phyloP scores from a whole-genome alignment of 2,113 vertebrate species.

The Ptilonorhynchus violaceus region DNA sequence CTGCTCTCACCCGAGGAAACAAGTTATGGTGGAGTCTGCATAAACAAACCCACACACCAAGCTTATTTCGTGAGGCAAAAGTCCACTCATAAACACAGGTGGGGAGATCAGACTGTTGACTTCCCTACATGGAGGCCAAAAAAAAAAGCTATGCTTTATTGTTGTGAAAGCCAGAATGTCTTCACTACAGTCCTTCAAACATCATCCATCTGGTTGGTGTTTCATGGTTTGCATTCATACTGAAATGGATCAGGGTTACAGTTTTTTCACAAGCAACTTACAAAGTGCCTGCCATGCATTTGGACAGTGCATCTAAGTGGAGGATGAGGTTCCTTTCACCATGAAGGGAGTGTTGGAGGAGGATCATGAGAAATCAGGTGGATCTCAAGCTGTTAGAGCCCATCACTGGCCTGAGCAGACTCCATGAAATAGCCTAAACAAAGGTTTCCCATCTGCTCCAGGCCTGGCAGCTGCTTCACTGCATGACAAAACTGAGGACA shows the following conservation, averaged over 20 bases:
- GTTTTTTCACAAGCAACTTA: not conserved
- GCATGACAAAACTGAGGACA: not conserved
- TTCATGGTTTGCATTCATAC: not conserved
- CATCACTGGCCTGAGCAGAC: not conserved
- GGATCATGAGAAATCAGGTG: not conserved
- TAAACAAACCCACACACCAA: conserved; percentile 37
- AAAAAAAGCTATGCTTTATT: not conserved
- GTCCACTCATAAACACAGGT: not conserved
- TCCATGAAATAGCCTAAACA: not conserved
- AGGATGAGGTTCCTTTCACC: not conserved
- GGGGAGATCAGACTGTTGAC: not conserved
- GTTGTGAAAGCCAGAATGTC: not conserved
- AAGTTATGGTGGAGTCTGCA: not conserved
- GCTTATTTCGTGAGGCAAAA: not conserved
- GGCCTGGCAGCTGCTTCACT: conserved; percentile 10
- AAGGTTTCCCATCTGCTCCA: not conserved
- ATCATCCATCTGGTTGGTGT: not conserved
- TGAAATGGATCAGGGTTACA: not conserved
- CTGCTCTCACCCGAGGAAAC: conserved; percentile 2
- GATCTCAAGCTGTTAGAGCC: not conserved
- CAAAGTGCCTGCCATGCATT: not conserved
- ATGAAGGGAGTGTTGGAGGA: not conserved
- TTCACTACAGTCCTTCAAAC: not conserved
- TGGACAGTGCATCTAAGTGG: rapidly evolving
- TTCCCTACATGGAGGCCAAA: rapidly evolving